A percentile compares a stretch with the other conserved stretches of the same genome.
Evolutionary conservation across 2,113 vertebrate species (phyloP).

Genomic region (Zapus hudsonius): DNA sequence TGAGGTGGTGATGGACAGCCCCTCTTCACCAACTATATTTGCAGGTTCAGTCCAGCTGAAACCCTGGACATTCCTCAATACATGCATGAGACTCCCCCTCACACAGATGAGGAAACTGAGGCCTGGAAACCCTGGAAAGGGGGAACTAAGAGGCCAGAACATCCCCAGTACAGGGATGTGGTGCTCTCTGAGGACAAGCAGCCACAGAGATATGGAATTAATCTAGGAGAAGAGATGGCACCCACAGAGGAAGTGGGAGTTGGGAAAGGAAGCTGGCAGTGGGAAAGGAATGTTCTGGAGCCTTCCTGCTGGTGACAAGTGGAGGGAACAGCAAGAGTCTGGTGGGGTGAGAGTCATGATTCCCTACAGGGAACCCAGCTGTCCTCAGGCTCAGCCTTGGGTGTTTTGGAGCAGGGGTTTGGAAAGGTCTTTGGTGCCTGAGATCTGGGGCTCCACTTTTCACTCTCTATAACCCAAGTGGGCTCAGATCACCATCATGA

Average conservation of each 20-base stretch:
- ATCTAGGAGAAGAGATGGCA: background rate
- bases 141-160: background rate
- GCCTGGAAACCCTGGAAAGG: background rate
- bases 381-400: background rate
- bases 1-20: fast-evolving
- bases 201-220: background rate
- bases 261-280: background rate
- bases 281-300: background rate
- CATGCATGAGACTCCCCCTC: background rate
- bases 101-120: conserved; percentile 59
- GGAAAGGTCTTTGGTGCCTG: background rate
- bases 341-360: fast-evolving
- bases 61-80: too few relatives aligned
- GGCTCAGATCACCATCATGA: background rate
- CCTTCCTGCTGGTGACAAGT: background rate
- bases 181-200: background rate
- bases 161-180: fast-evolving
- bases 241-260: background rate
- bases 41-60: fast-evolving
- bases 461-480: fast-evolving
- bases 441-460: background rate
- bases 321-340: fast-evolving
- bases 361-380: background rate
- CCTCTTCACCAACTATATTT: too few relatives aligned
- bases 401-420: background rate